Base-by-base conservation (phyloP, 2,888 invertebrate genomes). In the Hoplodrina blanda region DNA sequence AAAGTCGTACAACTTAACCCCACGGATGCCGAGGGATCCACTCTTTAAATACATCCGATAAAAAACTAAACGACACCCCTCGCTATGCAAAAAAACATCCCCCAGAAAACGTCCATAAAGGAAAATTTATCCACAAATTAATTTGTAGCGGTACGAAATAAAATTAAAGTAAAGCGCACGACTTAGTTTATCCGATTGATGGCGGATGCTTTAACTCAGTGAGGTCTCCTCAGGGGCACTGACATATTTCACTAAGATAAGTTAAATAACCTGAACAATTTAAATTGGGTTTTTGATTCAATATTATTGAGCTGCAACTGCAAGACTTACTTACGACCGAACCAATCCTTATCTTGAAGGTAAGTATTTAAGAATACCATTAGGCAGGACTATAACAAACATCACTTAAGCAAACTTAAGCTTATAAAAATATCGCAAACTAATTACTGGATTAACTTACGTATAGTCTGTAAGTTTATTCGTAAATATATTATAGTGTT, bases 61-160 rank as follows among this genome's bases (percentile, higher is more conserved):
- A 95, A 94, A 94, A 95, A 95, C 93, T 93, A 93, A 92, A 91
- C 89, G 89, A 88, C 93, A 91, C 94, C 94, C 93, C 91, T 88
- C 88, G 83, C 64, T 64, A 79, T 81, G 85, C 85, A 90, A 91
- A 92, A n/a, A 91, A 91, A 87, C 81, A 86, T 88, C 91, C 93
- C 93, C 91, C 88, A 86, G 90, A 90, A 91, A 77, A 91, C 89
- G 91, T 90, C 93, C 90, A 94, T 95, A 93, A 93, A 94, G 89
- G 93, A 92, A 93, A 95, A 96, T 95, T 95, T 95, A 95, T 95
- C 93, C 92, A 89, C 93, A 95, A 96, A 96, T 96, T 95, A 96
- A 96, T 95, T 96, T 95, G 94, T 89, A 90, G 83, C 89, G 85
- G 83, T 76, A 84, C 75, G 54, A 90, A 91, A 93, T 92, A 88